Conservation (phyloP, 1,140 invertebrate genomes). For the Druon quercuslanigerum region DNA sequence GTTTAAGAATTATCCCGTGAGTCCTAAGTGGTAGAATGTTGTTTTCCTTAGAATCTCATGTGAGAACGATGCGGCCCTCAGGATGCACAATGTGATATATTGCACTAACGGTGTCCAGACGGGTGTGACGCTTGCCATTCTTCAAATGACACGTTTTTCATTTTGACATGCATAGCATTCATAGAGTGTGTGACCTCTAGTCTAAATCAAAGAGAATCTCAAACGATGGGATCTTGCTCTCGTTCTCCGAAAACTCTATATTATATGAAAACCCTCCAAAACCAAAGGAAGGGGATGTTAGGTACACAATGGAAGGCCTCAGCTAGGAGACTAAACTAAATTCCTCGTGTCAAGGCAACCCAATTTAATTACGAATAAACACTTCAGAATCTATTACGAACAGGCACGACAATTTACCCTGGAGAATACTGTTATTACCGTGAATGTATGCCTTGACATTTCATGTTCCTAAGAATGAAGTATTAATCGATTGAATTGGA, state of each 20-base stretch:
- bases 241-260: constrained; percentile 42
- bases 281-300: constrained; percentile 21
- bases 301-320: constrained; percentile 29
- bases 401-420: constrained; percentile 27
- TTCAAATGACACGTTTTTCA: constrained; percentile 56
- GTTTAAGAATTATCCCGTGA: constrained; percentile 25
- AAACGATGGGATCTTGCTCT: constrained; percentile 51
- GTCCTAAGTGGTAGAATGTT: constrained; percentile 14
- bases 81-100: constrained; percentile 56
- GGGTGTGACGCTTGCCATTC: constrained; percentile 50
- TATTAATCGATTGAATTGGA: constrained; percentile 2
- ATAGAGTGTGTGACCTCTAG: constrained; percentile 42
- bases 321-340: constrained; percentile 23
- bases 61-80: constrained; percentile 55
- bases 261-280: constrained; percentile 40
- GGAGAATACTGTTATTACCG: constrained; percentile 28
- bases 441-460: constrained; percentile 19
- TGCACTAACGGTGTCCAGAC: constrained; percentile 55
- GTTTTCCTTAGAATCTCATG: constrained; percentile 41
- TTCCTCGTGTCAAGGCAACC: constrained; percentile 24
- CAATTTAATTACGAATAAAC: constrained; percentile 43
- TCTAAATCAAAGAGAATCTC: constrained; percentile 43
- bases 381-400: constrained; percentile 25
- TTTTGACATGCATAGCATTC: constrained; percentile 52
- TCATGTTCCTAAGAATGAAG: background rate